phyloP scores from a whole-genome alignment of 2,888 invertebrate species.

The Caenorhabditis sulstoni region DNA sequence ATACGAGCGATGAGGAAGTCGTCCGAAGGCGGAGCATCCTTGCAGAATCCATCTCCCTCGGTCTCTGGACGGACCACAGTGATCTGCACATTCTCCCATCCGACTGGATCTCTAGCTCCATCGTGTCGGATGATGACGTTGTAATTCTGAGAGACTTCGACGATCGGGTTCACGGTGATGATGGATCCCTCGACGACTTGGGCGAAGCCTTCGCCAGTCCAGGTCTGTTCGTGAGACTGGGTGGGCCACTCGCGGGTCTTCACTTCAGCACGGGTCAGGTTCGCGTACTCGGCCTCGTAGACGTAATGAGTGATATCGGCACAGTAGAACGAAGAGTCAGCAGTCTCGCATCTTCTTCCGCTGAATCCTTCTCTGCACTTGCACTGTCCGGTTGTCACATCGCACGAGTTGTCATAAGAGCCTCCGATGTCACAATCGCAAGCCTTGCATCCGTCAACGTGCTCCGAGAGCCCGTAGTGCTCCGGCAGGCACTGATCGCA shows the following conservation, averaged over 20 bases:
- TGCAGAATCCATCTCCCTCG: constrained; percentile 90
- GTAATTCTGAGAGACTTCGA: constrained; percentile 72
- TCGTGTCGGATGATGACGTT: constrained; percentile 79
- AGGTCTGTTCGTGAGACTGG: constrained; percentile 83
- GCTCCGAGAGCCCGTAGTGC: constrained; percentile 90
- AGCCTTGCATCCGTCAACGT: constrained; percentile 92
- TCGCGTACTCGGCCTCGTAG: constrained; percentile 92
- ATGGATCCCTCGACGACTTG: constrained; percentile 90
- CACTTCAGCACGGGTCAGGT: constrained; percentile 74
- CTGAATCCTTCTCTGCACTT: constrained; percentile 83
- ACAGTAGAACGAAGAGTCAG: constrained; percentile 92
- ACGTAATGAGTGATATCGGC: constrained; percentile 90
- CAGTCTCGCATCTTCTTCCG: constrained; percentile 87
- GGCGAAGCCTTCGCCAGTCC: constrained; percentile 95
- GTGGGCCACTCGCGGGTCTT: constrained; percentile 73
- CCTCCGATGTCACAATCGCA: constrained; percentile 98
- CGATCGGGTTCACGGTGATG: constrained; percentile 86
- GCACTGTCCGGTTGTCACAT: constrained; percentile 90
- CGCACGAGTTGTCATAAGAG: constrained; percentile 91
- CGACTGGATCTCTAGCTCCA: constrained; percentile 66
- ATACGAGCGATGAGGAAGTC: constrained; percentile 86
- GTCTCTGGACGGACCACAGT: constrained; percentile 86
- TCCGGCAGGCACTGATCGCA: constrained; percentile 94
- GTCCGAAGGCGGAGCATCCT: constrained; percentile 87
- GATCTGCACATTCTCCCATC: constrained; percentile 86